These are phyloP conservation scores for Pinctada fucata DNA, from an alignment of 2,888 invertebrate species.

Conservation along the genomic window DNA sequence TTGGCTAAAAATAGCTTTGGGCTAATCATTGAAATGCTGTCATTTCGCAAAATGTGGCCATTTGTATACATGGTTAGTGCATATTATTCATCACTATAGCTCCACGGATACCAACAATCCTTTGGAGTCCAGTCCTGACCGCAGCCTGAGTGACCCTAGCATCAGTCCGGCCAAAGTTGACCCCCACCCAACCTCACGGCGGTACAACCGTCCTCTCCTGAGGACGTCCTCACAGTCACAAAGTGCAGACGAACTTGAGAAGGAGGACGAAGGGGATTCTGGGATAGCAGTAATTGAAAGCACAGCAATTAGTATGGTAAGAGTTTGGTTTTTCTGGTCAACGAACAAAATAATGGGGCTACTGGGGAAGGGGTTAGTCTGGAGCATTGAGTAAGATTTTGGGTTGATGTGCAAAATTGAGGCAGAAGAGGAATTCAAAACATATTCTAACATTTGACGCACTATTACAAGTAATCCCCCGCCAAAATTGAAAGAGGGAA, in stretches of 20 bases:
- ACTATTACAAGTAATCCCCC: too few relatives aligned
- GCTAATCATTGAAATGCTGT: too few relatives aligned
- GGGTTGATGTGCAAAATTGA: too few relatives aligned
- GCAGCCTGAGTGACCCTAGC: slow-evolving; percentile 48
- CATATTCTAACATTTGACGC: too few relatives aligned
- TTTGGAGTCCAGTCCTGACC: slow-evolving; percentile 38
- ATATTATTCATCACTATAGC: not conserved
- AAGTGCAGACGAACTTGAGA: slow-evolving; percentile 31
- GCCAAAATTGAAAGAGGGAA: too few relatives aligned
- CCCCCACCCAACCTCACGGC: not conserved
- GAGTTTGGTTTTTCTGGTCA: not conserved
- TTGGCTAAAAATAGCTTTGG: too few relatives aligned
- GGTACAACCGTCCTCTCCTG: slow-evolving; percentile 3
- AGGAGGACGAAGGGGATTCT: slow-evolving; percentile 47
- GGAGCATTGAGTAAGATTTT: too few relatives aligned
- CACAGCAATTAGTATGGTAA: not conserved
- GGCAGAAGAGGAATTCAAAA: too few relatives aligned
- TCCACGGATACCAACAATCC: slow-evolving; percentile 18
- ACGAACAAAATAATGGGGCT: too few relatives aligned
- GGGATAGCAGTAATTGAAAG: slow-evolving; percentile 48
- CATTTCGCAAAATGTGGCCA: too few relatives aligned
- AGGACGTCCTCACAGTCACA: slow-evolving; percentile 27
- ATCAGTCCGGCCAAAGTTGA: slow-evolving; percentile 36
- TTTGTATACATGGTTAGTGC: too few relatives aligned
- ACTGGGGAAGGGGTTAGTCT: too few relatives aligned